Base-by-base conservation (phyloP, 2,113 vertebrate genomes). In the Nettapus auritus region DNA sequence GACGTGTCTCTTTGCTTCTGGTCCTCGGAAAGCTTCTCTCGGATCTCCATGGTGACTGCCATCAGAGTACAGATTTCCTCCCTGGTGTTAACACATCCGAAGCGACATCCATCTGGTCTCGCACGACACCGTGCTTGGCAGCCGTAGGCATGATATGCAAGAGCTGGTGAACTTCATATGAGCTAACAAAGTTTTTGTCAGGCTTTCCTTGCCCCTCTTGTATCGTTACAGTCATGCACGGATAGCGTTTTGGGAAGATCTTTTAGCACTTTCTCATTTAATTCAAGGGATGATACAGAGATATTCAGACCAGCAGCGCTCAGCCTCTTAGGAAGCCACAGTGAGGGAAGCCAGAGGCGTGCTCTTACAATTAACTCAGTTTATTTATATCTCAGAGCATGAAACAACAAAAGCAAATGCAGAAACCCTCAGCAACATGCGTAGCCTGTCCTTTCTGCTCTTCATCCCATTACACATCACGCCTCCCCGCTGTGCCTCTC, bases 321-420 rank as follows among this genome's bases (percentile, higher is more conserved):
- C 14, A 34, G 3, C 19, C 34, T 53, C 52, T 13, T 26, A 62
- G 28, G 6, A 12, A 52, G 69, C n/a, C 25, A 63, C 0, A 0
- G 42, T 1, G 50, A 77, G 36, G 64, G 38, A 76, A 73, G 53
- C 50, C 48, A 38, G 40, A 19, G 71, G 8, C 0, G 2, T 8
- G 8, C 44, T 85, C 18, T 1, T 11, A 19, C 20, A 13, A 3
- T 13, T 4, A 28, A 1, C 0, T 0, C 1, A 1, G 14, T 52
- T 81, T 25, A 57, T 90, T 84, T 70, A 0, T 22, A 14, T 21
- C 44, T 68, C 38, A 15, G 60, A 50, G 46, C 26, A 12, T 22
- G 44, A 70, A 81, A 53, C 1, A 2, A 6, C 40, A 36, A 48
- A 70, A 73, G 31, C 22, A 34, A 56, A 52, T 0, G 15, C 71